Base-by-base conservation (phyloP, 2,888 invertebrate genomes). In the Harpalus rubripes region DNA sequence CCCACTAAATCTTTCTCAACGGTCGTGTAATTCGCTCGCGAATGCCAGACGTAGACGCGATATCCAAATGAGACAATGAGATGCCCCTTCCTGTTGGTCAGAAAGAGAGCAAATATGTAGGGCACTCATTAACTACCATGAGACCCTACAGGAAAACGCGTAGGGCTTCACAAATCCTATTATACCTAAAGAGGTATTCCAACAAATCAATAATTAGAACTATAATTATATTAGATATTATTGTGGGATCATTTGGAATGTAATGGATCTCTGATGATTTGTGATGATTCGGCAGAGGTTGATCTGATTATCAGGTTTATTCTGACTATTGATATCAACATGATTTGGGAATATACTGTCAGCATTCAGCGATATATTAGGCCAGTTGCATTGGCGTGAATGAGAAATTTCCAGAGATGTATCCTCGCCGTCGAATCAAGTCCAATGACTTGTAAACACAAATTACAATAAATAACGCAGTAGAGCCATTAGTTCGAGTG, bases 141-240 rank as follows among this genome's bases (percentile, higher is more conserved):
- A 83, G 83, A 59, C 85, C 85, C 80, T 85, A 85, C 10, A 85
- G 41, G 39, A 78, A 61, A 44, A 52, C 12, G 15, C n/a, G 32
- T 85, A 80, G 15, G 85, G 79, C 8, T 85, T 85, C 85, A 7
- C n/a, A 68, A 72, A 85, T 65, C 32, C 18, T 68, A 80, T 85
- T 85, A 85, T 32, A 26, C 72, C 63, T 78, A 26, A 22, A 22
- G 22, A 22, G 22, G 52, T 65, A 78, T 65, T 78, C 18, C 12
- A 52, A 65, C 78, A 78, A 44, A 84, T 84, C 84, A 65, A 84
- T 78, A 84, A 78, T 84, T 84, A 78, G 63, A 68, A 22, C n/a
- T 2, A 44, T 84, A 84, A 84, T 78, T 18, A 22, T 52, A 84
- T 84, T 84, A 84, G 41, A 59, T 76, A 61, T 44, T 32, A 83